Conservation (phyloP, 2,797 vertebrate genomes). For the Acanthurus leucopareius region DNA sequence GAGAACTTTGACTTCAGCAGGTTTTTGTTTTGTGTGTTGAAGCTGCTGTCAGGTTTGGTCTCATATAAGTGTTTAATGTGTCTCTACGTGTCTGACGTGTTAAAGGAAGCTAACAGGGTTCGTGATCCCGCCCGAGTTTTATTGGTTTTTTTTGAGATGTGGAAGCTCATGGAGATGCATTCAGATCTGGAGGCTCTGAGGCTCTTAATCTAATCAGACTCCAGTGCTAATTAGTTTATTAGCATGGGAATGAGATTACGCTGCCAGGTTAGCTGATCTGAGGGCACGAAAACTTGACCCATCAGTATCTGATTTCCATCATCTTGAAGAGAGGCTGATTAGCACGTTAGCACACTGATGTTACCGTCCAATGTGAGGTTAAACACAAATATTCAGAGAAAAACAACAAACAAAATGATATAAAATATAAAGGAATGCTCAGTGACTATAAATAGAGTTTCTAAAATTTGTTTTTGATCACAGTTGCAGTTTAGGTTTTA, state of each 20-base stretch:
- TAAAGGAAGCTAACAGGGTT: neutral
- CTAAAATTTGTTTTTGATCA: too few species aligned
- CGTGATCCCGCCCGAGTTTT: neutral
- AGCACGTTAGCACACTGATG: neutral
- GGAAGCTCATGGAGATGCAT: neutral
- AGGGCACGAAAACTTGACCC: neutral
- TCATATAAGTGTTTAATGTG: too few species aligned
- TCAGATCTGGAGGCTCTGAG: neutral
- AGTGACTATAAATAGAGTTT: too few species aligned
- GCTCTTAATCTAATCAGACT: neutral
- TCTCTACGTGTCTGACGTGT: neutral
- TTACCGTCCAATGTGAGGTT: neutral
- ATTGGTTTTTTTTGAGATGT: neutral
- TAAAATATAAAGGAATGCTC: too few species aligned
- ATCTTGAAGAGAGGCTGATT: neutral
- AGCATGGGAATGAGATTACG: neutral
- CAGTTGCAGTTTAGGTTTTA: too few species aligned
- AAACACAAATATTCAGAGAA: neutral
- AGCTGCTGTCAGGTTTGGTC: too few species aligned
- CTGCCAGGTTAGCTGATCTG: conserved; percentile 1
- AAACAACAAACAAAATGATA: neutral
- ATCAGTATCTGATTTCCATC: neutral
- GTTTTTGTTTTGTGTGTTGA: neutral
- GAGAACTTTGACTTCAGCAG: too few species aligned
- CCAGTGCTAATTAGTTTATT: conserved; percentile 13